A percentile compares a stretch with the other conserved stretches of the same genome.
Evolutionary conservation across 2,797 vertebrate genomes (phyloP).

Genomic region (Menidia menidia): DNA sequence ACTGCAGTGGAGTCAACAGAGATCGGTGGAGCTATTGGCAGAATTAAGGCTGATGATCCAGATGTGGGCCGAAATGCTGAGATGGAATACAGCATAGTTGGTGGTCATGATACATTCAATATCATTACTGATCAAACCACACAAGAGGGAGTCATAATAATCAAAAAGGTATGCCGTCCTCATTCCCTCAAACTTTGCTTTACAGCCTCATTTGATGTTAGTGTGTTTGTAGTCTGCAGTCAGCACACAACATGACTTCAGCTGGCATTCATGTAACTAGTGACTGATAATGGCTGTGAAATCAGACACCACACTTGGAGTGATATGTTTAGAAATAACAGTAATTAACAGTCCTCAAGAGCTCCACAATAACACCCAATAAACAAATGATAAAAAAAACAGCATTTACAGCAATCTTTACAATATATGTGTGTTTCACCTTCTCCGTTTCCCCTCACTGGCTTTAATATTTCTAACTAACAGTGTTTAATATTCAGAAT

Average conservation of each 20-base stretch:
- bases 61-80: constrained; percentile 92
- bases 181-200: background rate
- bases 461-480: background rate
- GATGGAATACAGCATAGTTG: constrained; percentile 90
- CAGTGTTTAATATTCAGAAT: constrained; percentile 17
- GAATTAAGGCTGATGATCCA: constrained; percentile 93
- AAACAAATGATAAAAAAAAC: too few species aligned
- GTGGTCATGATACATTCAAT: constrained; percentile 89
- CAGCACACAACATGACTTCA: background rate
- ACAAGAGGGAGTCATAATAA: constrained; percentile 93
- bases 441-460: background rate
- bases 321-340: constrained; percentile 28
- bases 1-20: constrained; percentile 88
- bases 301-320: background rate
- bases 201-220: background rate
- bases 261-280: background rate
- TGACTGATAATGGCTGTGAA: background rate
- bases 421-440: background rate
- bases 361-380: background rate
- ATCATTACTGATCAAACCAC: constrained; percentile 92
- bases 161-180: constrained; percentile 87
- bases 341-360: background rate
- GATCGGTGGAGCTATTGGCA: constrained; percentile 89
- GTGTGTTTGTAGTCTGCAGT: background rate
- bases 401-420: too few species aligned